phyloP scores from a whole-genome alignment of 2,113 vertebrate species.

The Morone chrysops region DNA sequence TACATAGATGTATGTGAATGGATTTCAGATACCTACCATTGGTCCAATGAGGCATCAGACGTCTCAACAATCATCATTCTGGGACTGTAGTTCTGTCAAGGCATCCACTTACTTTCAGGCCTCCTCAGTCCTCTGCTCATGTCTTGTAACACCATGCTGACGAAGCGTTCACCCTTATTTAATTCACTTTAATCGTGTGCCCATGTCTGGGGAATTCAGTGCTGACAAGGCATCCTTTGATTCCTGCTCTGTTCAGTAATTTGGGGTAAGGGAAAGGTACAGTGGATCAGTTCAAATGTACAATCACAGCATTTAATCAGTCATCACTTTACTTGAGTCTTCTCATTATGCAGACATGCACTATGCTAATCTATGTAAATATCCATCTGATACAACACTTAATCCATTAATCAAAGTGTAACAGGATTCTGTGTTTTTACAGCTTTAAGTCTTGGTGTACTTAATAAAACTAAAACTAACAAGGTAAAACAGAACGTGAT shows the following conservation, averaged over 20 bases:
- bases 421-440: conserved; percentile 20
- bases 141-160: conserved; percentile 66
- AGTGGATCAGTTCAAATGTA: conserved; percentile 51
- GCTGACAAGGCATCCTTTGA: conserved; percentile 80
- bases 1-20: conserved; percentile 10
- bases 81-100: conserved; percentile 46
- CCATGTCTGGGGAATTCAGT: conserved; percentile 73
- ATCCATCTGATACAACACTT: conserved; percentile 47
- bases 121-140: conserved; percentile 53
- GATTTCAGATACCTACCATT: conserved; percentile 49
- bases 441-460: not conserved
- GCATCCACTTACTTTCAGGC: conserved; percentile 56
- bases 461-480: conserved; percentile 8
- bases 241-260: conserved; percentile 76
- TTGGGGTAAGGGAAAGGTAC: conserved; percentile 51
- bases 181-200: conserved; percentile 61
- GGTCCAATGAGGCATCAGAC: conserved; percentile 38
- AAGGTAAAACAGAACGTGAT: not conserved
- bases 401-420: conserved; percentile 49
- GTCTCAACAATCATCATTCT: conserved; percentile 54
- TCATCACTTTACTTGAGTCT: conserved; percentile 57
- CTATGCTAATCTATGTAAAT: conserved; percentile 64
- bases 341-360: conserved; percentile 56
- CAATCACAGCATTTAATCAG: conserved; percentile 55
- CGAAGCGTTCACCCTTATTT: conserved; percentile 57